Conservation (phyloP, 2,113 vertebrate genomes). For the Laticauda laticaudata region DNA sequence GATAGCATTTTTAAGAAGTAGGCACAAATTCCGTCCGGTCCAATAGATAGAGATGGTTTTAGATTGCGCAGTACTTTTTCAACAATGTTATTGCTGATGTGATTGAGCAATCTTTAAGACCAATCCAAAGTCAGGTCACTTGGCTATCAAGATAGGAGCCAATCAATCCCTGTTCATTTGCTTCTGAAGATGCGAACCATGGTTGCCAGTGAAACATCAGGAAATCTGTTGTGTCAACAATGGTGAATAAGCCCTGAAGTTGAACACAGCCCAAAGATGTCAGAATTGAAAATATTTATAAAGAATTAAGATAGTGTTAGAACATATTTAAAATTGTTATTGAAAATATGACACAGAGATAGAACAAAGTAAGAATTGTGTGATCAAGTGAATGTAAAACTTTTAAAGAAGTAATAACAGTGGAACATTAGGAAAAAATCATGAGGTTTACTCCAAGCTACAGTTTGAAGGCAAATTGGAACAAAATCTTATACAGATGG, state of each 20-base stretch:
- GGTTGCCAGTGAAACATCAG: not conserved
- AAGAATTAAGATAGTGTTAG: not conserved
- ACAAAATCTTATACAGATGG: not conserved
- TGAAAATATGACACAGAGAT: not conserved
- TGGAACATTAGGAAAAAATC: not conserved
- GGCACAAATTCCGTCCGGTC: too few relatives aligned
- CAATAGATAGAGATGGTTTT: too few relatives aligned
- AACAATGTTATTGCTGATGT: not conserved
- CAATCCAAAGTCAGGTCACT: not conserved
- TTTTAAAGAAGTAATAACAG: not conserved
- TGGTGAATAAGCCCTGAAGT: not conserved
- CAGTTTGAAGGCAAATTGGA: not conserved
- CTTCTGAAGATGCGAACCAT: not conserved
- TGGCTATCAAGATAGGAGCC: not conserved
- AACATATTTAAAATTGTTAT: not conserved
- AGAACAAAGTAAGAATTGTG: not conserved
- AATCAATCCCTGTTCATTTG: not conserved
- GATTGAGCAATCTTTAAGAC: not conserved
- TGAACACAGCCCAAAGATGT: not conserved
- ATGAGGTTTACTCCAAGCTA: not conserved
- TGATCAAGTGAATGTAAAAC: not conserved
- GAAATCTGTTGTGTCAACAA: not conserved
- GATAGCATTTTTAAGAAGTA: too few relatives aligned
- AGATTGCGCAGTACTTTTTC: too few relatives aligned
- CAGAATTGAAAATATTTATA: not conserved